Evolutionary conservation across 1,140 invertebrate genomes (phyloP).

Genomic region (Philopotamus ludificatus): DNA sequence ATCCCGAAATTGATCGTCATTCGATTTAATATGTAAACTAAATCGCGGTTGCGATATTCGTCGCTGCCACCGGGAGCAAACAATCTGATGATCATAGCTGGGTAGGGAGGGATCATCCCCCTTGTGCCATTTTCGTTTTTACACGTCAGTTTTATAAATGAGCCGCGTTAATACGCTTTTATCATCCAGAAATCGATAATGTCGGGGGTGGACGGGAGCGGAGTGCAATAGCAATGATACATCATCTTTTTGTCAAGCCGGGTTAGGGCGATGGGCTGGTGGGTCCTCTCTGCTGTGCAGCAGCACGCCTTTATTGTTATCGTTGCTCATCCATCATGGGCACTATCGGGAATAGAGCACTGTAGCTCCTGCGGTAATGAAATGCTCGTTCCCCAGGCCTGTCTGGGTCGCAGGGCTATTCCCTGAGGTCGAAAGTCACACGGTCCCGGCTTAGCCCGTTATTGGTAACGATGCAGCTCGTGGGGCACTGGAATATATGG

Average conservation of each 20-base stretch:
- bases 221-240: slow-evolving; percentile 18
- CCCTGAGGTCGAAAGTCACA: slow-evolving; percentile 9
- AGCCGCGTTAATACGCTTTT: background rate
- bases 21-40: no score
- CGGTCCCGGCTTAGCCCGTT: background rate
- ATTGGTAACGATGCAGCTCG: slow-evolving; percentile 14
- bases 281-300: background rate
- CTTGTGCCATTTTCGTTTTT: background rate
- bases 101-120: background rate
- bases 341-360: slow-evolving; percentile 9
- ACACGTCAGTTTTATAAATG: slow-evolving; percentile 1
- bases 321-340: slow-evolving; percentile 20
- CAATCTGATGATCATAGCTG: background rate
- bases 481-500: background rate
- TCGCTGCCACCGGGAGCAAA: background rate
- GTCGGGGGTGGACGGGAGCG: no score
- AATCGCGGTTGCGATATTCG: no score
- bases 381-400: slow-evolving; percentile 7
- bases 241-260: slow-evolving; percentile 6
- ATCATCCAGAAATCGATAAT: background rate
- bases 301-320: slow-evolving; percentile 12
- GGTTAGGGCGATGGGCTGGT: background rate
- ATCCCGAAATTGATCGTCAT: no score
- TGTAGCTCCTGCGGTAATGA: slow-evolving; percentile 10
- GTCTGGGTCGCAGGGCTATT: background rate